Evolutionary conservation across 1,140 invertebrate species (phyloP), one percentile per base, ranked within the genome.

Genomic region (Hycleus cichorii): DNA sequence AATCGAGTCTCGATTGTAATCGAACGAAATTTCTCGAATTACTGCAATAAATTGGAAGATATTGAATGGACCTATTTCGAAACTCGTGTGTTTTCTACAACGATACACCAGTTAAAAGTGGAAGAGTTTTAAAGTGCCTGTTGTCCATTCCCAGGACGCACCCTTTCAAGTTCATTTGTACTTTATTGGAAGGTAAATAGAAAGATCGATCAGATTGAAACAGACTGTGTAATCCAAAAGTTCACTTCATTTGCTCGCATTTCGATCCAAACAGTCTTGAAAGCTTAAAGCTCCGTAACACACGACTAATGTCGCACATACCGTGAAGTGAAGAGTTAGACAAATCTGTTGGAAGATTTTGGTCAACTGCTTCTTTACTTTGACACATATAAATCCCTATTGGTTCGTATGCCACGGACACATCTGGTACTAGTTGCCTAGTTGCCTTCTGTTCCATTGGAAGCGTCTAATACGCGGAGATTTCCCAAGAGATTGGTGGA

Each of bases 381-480:
- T 58, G 57, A 58, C 57, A 58, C 51, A 58, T 58, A 32, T 32
- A 32, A 58, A 58, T 52, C 52, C 57, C 57, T 38, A 25, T 32
- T 47, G 57, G 49, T 58, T 52, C 52, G 40, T 32, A 4, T 32
- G 1, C 18, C 1, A 50, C 45, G 38, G 52, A 49, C 57, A 42
- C 57, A 58, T 58, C 57, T 58, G 57, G 4, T 32, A 7, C 32
- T 32, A 32, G 4, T 32, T 5, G 4, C 4, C 32, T 32, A 32
- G 32, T 32, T 45, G n/a, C 46, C 25, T 52, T 47, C 50, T 46
- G 47, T 50, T 49, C 39, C 32, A 24, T 42, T 12, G 44, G 49
- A 47, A 39, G 40, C 49, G 40, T 58, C 49, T 58, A 58, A 58
- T 58, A 52, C 57, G 43, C 47, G 49, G 57, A 58, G 57, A 58